Percentiles rank a stretch among this genome's conserved stretches.
phyloP scores from a whole-genome alignment of 2,888 invertebrate genomes.

The Patella ulyssiponensis region DNA sequence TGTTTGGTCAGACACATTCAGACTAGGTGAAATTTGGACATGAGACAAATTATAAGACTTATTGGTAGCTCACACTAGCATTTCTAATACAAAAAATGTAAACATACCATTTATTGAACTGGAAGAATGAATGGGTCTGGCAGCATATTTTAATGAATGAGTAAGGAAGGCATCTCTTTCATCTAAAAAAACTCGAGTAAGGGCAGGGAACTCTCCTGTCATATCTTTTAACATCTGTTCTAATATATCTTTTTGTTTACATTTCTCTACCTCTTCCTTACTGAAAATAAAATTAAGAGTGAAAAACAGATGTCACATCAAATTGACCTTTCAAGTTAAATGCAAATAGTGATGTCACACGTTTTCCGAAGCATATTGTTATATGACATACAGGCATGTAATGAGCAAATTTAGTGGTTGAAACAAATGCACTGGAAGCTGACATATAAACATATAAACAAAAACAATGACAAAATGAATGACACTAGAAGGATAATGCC shows the following conservation, averaged over 20 bases:
- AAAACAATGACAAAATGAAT: too few species aligned
- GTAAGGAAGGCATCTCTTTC: slow-evolving; percentile 94
- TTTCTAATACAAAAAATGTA: too few species aligned
- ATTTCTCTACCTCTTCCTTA: slow-evolving; percentile 93
- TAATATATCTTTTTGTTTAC: slow-evolving; percentile 90
- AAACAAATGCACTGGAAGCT: too few species aligned
- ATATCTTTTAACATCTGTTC: slow-evolving; percentile 93
- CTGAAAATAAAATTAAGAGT: slow-evolving; percentile 73
- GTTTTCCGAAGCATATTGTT: too few species aligned
- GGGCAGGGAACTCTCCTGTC: slow-evolving; percentile 92
- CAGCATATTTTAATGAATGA: slow-evolving; percentile 86
- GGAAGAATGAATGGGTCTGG: slow-evolving; percentile 65
- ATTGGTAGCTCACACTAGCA: too few species aligned
- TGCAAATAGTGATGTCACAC: too few species aligned
- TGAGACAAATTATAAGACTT: too few species aligned
- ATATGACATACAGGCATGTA: neutral
- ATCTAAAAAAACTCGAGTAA: slow-evolving; percentile 91
- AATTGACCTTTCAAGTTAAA: neutral
- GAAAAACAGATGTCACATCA: neutral
- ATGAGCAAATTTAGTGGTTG: neutral
- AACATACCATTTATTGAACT: slow-evolving; percentile 45
- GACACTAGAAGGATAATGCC: too few species aligned
- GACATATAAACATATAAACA: too few species aligned
- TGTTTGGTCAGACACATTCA: too few species aligned
- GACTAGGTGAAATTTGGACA: too few species aligned